phyloP scores from a whole-genome alignment of 1,140 invertebrate genomes.

The Brachionus rotundiformis region DNA sequence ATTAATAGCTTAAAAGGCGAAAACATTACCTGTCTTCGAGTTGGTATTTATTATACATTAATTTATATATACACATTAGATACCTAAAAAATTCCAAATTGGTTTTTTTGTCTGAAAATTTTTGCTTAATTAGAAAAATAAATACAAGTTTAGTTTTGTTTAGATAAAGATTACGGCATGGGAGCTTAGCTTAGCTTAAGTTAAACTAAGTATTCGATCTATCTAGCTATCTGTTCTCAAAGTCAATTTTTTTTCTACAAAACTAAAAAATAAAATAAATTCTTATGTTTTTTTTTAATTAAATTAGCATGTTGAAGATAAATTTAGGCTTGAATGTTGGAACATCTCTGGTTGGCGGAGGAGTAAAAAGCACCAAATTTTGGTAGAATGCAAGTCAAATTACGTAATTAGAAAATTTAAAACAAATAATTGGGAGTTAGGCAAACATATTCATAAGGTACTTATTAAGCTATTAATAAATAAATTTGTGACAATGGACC shows the following conservation, averaged over 20 bases:
- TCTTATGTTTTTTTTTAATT: too few relatives aligned
- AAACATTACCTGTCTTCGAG: neutral
- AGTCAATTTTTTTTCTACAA: slow-evolving; percentile 11
- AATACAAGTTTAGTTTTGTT: neutral
- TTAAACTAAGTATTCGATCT: too few relatives aligned
- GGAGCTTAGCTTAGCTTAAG: too few relatives aligned
- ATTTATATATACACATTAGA: too few relatives aligned
- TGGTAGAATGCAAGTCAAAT: neutral
- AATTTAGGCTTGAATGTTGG: neutral
- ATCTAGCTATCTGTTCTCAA: neutral
- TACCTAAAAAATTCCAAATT: too few relatives aligned
- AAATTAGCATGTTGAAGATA: neutral
- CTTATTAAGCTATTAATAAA: neutral
- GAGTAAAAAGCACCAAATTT: neutral
- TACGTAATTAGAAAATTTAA: neutral
- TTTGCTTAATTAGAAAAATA: neutral
- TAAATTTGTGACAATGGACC: neutral
- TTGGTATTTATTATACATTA: too few relatives aligned
- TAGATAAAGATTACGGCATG: neutral
- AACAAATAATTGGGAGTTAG: neutral
- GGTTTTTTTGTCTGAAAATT: neutral
- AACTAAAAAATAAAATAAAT: too few relatives aligned
- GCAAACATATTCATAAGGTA: neutral
- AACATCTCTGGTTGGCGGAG: neutral
- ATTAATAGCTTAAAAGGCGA: too few relatives aligned